phyloP scores from a whole-genome alignment of 2,888 invertebrate genomes.

The Dryadula phaetusa region DNA sequence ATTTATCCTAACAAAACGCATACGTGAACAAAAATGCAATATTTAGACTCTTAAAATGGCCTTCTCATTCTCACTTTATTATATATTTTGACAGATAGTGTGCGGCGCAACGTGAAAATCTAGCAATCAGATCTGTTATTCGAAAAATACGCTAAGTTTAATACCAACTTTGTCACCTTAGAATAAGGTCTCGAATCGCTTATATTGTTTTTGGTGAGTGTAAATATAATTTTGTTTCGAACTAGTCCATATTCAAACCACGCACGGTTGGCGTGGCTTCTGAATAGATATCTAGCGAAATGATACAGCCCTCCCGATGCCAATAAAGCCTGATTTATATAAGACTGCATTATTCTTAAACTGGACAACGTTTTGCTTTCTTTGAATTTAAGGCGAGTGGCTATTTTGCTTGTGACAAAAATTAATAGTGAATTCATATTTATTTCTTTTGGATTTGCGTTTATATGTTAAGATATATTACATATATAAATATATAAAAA shows the following conservation, averaged over 20 bases:
- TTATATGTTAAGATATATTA: no score
- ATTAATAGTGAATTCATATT: no score
- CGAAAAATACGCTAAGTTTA: conserved; percentile 35
- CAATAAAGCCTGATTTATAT: conserved; percentile 78
- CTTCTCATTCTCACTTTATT: conserved; percentile 70
- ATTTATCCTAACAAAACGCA: conserved; percentile 11
- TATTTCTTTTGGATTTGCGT: no score
- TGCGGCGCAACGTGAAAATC: conserved; percentile 63
- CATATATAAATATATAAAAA: no score
- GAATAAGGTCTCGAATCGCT: conserved; percentile 13
- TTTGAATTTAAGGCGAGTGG: conserved; percentile 6
- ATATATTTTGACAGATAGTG: conserved; percentile 67
- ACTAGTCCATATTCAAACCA: conserved; percentile 68
- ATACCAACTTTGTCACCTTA: conserved; percentile 41
- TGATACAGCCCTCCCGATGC: conserved; percentile 77
- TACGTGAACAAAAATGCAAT: conserved; percentile 41
- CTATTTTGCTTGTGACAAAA: background rate
- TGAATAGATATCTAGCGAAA: conserved; percentile 79
- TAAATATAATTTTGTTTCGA: conserved; percentile 37
- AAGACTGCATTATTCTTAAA: conserved; percentile 47
- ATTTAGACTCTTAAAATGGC: conserved; percentile 57
- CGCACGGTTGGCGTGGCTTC: conserved; percentile 72
- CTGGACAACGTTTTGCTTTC: conserved; percentile 28
- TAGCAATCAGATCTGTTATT: conserved; percentile 35
- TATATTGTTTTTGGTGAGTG: background rate